Conservation (phyloP, 2,797 vertebrate species). For the Parotocinclus haroldoi region DNA sequence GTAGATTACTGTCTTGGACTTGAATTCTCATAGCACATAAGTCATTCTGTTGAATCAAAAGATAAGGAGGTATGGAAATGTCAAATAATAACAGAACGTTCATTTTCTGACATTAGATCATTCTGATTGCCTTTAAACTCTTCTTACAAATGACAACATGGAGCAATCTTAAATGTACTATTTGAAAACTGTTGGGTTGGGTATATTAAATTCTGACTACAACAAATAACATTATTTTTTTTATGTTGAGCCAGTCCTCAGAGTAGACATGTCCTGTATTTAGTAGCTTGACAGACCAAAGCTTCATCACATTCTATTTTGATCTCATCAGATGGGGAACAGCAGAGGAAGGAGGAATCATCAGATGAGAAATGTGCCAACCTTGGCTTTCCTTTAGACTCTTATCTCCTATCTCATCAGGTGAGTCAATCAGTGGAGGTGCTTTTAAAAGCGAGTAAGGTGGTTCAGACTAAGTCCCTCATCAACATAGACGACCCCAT, state of each 20-base stretch:
- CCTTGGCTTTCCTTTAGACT: constrained; percentile 52
- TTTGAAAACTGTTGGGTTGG: not conserved
- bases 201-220: not conserved
- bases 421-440: constrained; percentile 64
- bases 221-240: not conserved
- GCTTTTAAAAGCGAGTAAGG: constrained; percentile 33
- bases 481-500: constrained; percentile 58
- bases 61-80: constrained; percentile 44
- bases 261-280: constrained; percentile 2
- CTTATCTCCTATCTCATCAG: constrained; percentile 60
- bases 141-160: constrained; percentile 10
- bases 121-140: not conserved
- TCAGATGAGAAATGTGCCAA: constrained; percentile 57
- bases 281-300: constrained; percentile 23
- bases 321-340: constrained; percentile 63
- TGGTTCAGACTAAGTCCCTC: constrained; percentile 56
- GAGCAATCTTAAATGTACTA: not conserved
- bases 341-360: constrained; percentile 48
- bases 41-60: constrained; percentile 43
- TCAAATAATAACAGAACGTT: constrained; percentile 27
- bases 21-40: constrained; percentile 47
- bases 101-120: constrained; percentile 23
- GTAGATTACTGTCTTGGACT: constrained; percentile 59
- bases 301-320: constrained; percentile 57
- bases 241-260: not conserved